Base-by-base conservation (phyloP, 2,797 vertebrate species). In the Mallotus villosus region DNA sequence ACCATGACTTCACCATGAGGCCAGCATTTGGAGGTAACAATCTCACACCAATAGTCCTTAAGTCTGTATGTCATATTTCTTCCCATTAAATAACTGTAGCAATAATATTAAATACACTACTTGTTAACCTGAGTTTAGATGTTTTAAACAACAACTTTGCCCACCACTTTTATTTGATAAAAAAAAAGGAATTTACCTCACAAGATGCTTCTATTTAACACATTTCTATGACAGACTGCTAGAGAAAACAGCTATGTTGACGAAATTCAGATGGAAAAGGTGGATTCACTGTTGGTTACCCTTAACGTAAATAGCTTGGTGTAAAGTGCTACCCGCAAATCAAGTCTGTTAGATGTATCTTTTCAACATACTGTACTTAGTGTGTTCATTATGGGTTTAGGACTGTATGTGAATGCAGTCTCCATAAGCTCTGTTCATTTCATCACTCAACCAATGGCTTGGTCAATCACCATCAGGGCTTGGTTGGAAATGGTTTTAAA, bases 1-100 rank as follows among this genome's bases (percentile, higher is more conserved):
- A 99, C 85, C 97, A 99, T 0, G 97, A 99, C 66, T 99, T 99
- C 89, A 98, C 97, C 86, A 98, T 99, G 97, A 95, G 97, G 62
- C 97, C 97, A 1, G 97, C 97, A 0, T 99, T 99, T 74, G 97
- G 97, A 96, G 97, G 97, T 99, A 91, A 60, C 25, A 21, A 58
- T 17, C 6, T 9, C 1, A 60, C n/a, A 5, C 12, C 14, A 29
- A 24, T 22, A 25, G 59, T 11, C 59, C 25, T 24, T 12, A 3
- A 24, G 14, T 12, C 24, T 22, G 58, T 24, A 1, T 25, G 24
- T 61, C 51, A n/a, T 8, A n/a, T 55, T 55, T 4, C 51, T n/a
- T n/a, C 5, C 6, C 41, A 46, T 2, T 2, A 55, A 17, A n/a
- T n/a, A 5, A 17, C 4, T 53, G 51, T 53, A 53, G 51, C 51